Evolutionary conservation across 2,797 vertebrate species (phyloP), one percentile per base, ranked within the genome.

Genomic region (Denticeps clupeoides): DNA sequence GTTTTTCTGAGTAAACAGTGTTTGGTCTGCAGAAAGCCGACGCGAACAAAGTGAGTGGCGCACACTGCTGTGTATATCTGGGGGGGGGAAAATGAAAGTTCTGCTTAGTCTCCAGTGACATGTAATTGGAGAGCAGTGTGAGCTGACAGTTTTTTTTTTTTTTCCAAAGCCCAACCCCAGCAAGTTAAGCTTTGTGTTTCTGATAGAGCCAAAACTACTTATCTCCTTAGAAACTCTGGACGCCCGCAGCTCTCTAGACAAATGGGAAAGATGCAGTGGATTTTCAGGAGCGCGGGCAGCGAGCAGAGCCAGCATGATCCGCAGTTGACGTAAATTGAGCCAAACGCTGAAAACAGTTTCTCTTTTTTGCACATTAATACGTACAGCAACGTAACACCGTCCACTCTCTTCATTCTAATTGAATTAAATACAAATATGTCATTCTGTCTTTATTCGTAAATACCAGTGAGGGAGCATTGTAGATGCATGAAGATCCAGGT

Each of bases 341-440:
- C 49, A 41, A 49, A 52, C 32, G 51, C 26, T 49, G 56, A 61
- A 58, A 47, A 27, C 5, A 56, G 60, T 49, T n/a, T n/a, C n/a
- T n/a, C n/a, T n/a, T n/a, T n/a, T n/a, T n/a, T n/a, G n/a, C n/a
- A n/a, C n/a, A n/a, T n/a, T n/a, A n/a, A n/a, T n/a, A n/a, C n/a
- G n/a, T n/a, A n/a, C n/a, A n/a, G n/a, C n/a, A n/a, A n/a, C n/a
- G n/a, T n/a, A n/a, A n/a, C n/a, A n/a, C n/a, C n/a, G n/a, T 61
- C 65, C 70, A 69, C 41, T 11, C 49, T 65, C 53, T 26, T 59
- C 23, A 45, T 70, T 51, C 53, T 43, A 45, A 11, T 45, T 47
- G 67, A 64, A 63, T 40, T 43, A 65, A 75, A 69, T 47, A 65
- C 57, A 70, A 70, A 64, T 49, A 68, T 65, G 41, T 54, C 38